Conservation (phyloP, 1,140 invertebrate species). For the Philopotamus ludificatus region DNA sequence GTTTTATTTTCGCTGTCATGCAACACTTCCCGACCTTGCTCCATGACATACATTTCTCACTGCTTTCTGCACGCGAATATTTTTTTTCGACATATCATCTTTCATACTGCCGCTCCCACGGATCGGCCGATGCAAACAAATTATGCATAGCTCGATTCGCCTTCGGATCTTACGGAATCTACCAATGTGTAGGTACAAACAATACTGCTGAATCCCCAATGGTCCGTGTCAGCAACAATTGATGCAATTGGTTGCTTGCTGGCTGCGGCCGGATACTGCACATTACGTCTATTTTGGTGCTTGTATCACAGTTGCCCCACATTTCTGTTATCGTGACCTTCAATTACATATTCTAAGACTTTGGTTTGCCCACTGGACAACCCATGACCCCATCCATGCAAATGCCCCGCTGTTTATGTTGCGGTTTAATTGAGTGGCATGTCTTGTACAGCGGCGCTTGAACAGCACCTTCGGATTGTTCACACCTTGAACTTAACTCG, state of each 20-base stretch:
- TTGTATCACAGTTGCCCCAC: constrained; percentile 2
- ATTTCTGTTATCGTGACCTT: constrained; percentile 22
- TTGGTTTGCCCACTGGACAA: not conserved
- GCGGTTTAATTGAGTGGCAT: not conserved
- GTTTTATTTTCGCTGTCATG: constrained; percentile 1
- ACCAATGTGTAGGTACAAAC: not conserved
- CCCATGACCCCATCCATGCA: not conserved
- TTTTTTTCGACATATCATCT: constrained; percentile 7
- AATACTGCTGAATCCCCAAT: not conserved
- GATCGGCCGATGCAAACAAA: not conserved
- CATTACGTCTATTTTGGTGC: constrained; percentile 23
- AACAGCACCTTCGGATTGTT: not conserved
- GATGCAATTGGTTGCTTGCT: constrained; percentile 18
- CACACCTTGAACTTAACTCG: not conserved
- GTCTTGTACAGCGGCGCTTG: not conserved
- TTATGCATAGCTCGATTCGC: not conserved
- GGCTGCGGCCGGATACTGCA: constrained; percentile 15
- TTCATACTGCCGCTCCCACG: not conserved
- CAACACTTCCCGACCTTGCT: constrained; percentile 14
- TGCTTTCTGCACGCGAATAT: not conserved
- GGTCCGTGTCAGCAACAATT: constrained; percentile 23
- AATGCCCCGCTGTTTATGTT: not conserved
- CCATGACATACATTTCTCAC: constrained; percentile 22
- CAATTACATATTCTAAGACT: constrained; percentile 13
- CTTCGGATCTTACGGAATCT: not conserved